Percentiles rank a stretch among this genome's conserved stretches.
These are phyloP conservation scores for Octodonta nipae DNA, from an alignment of 2,888 invertebrate species.

Conservation along the genomic window DNA sequence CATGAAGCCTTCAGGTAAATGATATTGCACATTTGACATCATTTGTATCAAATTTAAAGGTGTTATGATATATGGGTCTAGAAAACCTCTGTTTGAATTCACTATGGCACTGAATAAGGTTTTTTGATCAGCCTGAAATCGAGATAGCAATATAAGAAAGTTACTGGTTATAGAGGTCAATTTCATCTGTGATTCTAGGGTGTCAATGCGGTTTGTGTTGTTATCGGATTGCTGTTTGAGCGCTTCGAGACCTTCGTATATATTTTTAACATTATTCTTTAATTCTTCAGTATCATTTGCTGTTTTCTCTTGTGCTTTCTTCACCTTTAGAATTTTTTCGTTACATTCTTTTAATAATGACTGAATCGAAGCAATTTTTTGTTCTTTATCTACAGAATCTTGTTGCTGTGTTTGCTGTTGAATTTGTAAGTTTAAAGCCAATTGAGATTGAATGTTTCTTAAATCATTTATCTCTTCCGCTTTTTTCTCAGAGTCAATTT, in stretches of 20 bases:
- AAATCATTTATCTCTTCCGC: conserved; percentile 5
- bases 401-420: conserved; percentile 1
- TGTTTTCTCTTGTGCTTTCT: conserved; percentile 5
- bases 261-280: conserved; percentile 4
- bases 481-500: conserved; percentile 6
- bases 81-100: conserved; percentile 6
- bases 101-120: conserved; percentile 5
- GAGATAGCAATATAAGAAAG: conserved; percentile 5
- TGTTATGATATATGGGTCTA: conserved; percentile 7
- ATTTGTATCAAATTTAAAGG: conserved; percentile 6
- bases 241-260: neutral
- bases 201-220: conserved; percentile 4
- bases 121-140: conserved; percentile 6
- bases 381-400: conserved; percentile 7
- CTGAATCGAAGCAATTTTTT: conserved; percentile 6
- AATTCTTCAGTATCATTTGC: conserved; percentile 4
- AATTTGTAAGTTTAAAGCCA: conserved; percentile 4
- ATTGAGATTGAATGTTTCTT: conserved; percentile 4
- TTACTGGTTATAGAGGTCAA: conserved; percentile 6
- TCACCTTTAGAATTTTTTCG: conserved; percentile 3
- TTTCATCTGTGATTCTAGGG: neutral
- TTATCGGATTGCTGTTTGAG: neutral
- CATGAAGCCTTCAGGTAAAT: conserved; percentile 6
- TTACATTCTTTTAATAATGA: conserved; percentile 4
- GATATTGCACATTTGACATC: conserved; percentile 4